Evolutionary conservation across 2,888 invertebrate genomes (phyloP), one percentile per base, ranked within the genome.

Genomic region (Cantharis flavilabris): DNA sequence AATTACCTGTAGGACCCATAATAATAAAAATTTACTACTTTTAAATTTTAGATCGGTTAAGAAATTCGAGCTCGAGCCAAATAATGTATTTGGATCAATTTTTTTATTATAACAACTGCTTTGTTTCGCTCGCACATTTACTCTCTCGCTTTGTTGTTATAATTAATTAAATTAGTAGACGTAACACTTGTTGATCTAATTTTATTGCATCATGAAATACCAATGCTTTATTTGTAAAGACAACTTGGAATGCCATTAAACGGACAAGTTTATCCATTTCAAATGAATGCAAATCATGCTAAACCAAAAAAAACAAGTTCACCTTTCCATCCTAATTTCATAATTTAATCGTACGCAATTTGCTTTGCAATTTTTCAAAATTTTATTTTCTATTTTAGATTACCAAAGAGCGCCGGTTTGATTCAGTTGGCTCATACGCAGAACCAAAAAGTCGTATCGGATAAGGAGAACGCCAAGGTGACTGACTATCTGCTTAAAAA

Each of bases 381-480:
- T 26, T 26, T 7, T 9, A 79, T 64, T 71, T 16, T 23, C 33
- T 26, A 28, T 33, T 73, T 72, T 81, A 88, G 89, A 81, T 85
- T 89, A 82, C 86, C 88, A 14, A 86, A 88, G 83, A 88, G 87
- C 81, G 85, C 87, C 28, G 88, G 88, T 83, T 83, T 89, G 65
- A 88, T 89, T 62, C 89, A 89, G 76, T 80, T 89, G 76, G 86
- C 88, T 30, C 87, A 88, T 79, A 85, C 87, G 79, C 86, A 87
- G 76, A 84, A 83, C 75, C 79, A 79, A 72, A 88, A 88, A 80
- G 86, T 85, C 77, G 83, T 87, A 63, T 87, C 90, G 18, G 92
- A 92, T 80, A 92, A 92, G 85, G 92, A 92, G 83, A 89, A 89
- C 69, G 88, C 89, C 63, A 92, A 92, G 89, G 92, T 92, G 85